These are phyloP conservation scores for Ancistrus triradiatus DNA, from an alignment of 2,113 vertebrate genomes.

Conservation along the genomic window DNA sequence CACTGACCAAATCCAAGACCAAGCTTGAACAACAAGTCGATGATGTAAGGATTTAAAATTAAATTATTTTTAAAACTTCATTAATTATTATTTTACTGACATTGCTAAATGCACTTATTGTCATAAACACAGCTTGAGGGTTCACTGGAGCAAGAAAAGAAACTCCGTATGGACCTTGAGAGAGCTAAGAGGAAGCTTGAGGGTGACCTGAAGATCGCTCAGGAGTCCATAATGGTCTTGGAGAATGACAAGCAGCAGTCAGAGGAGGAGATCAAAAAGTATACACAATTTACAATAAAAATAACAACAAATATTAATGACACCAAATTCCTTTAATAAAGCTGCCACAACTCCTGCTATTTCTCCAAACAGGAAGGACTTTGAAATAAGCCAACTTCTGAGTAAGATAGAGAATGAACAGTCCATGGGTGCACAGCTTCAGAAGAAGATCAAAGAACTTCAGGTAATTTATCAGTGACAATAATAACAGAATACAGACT, in stretches of 20 bases:
- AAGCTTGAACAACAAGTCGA: slow-evolving; percentile 44
- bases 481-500: not conserved
- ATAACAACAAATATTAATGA: too few species aligned
- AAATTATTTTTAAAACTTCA: too few species aligned
- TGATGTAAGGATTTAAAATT: slow-evolving; percentile 22
- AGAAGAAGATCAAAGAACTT: slow-evolving; percentile 27
- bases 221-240: slow-evolving; percentile 84
- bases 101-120: too few species aligned
- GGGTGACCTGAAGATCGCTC: slow-evolving; percentile 85
- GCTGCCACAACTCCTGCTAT: not conserved
- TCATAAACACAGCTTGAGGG: slow-evolving; percentile 34
- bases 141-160: slow-evolving; percentile 92
- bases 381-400: slow-evolving; percentile 1
- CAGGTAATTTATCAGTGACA: too few species aligned
- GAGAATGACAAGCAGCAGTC: slow-evolving; percentile 91
- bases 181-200: slow-evolving; percentile 86
- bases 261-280: slow-evolving; percentile 82
- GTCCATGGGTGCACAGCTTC: slow-evolving; percentile 17
- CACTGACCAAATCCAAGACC: slow-evolving; percentile 35
- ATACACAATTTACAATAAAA: too few species aligned
- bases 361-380: not conserved
- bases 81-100: too few species aligned
- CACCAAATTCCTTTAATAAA: too few species aligned
- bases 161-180: slow-evolving; percentile 87
- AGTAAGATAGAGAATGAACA: slow-evolving; percentile 33